A percentile compares a stretch with the other conserved stretches of the same genome.
Conservation (phyloP, 2,888 invertebrate species). For the Pseudococcus longispinus region DNA sequence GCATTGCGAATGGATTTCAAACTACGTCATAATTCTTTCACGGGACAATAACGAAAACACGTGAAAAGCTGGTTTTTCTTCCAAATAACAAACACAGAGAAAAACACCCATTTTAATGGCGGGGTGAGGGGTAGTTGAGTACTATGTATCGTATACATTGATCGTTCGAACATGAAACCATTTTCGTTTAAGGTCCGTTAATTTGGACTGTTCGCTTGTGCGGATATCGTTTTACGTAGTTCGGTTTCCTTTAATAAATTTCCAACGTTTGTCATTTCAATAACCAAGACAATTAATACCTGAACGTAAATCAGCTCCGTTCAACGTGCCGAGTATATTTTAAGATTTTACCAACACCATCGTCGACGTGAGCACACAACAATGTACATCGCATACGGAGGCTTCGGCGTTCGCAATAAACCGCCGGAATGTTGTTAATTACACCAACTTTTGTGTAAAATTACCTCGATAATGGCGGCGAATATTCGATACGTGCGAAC, state of each 20-base stretch:
- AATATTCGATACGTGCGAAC: conserved; percentile 34
- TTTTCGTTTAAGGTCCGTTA: conserved; percentile 17
- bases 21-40: background rate
- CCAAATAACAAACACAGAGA: background rate
- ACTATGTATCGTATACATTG: background rate
- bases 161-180: background rate
- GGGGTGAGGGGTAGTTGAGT: background rate
- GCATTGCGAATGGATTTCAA: background rate
- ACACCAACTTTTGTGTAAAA: background rate
- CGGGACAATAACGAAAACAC: background rate
- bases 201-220: background rate
- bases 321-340: conserved; percentile 14
- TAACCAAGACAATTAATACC: conserved; percentile 39
- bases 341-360: background rate
- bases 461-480: conserved; percentile 34
- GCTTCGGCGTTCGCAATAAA: background rate
- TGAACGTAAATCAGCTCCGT: conserved; percentile 24
- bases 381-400: background rate
- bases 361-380: background rate
- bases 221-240: conserved; percentile 22
- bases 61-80: conserved; percentile 5
- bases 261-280: conserved; percentile 25
- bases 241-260: conserved; percentile 36
- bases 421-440: conserved; percentile 29
- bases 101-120: too few relatives aligned